These are phyloP conservation scores for Aurelia sp. DNA, from an alignment of 30 jellyfish, hydroid and myxozoan genomes.

Conservation along the genomic window DNA sequence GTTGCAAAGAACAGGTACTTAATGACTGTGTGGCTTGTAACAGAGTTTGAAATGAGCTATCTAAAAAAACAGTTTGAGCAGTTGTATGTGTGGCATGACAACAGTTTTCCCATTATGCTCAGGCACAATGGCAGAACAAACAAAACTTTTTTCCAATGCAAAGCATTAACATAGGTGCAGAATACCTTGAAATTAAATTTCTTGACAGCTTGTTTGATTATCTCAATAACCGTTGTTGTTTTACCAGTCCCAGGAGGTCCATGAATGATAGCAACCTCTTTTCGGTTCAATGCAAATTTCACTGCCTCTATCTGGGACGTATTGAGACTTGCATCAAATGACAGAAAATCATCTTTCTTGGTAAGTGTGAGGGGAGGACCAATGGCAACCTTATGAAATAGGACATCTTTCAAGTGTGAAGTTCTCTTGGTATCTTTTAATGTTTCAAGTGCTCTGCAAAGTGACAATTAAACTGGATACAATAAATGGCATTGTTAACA, in stretches of 20 bases:
- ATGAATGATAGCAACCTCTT: slow-evolving; percentile 82
- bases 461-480: not conserved
- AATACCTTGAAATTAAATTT: slow-evolving; percentile 79
- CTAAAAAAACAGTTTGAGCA: no score
- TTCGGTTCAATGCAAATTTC: slow-evolving; percentile 80
- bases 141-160: not conserved
- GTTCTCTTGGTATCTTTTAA: slow-evolving; percentile 41
- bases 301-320: slow-evolving; percentile 86
- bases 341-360: slow-evolving; percentile 25
- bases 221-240: slow-evolving; percentile 92
- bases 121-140: no score
- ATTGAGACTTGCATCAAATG: slow-evolving; percentile 69
- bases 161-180: not conserved
- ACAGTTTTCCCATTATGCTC: no score
- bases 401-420: slow-evolving; percentile 57
- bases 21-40: no score
- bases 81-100: no score
- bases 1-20: no score
- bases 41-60: no score
- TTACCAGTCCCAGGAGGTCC: slow-evolving; percentile 99
- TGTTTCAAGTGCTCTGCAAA: slow-evolving; percentile 61
- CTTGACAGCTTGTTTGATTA: slow-evolving; percentile 84
- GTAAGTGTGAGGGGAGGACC: slow-evolving; percentile 37
- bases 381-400: slow-evolving; percentile 31
- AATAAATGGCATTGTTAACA: not conserved